These are phyloP conservation scores for Cossypha dichroa DNA, from an alignment of 2,797 vertebrate species.

Conservation along the genomic window DNA sequence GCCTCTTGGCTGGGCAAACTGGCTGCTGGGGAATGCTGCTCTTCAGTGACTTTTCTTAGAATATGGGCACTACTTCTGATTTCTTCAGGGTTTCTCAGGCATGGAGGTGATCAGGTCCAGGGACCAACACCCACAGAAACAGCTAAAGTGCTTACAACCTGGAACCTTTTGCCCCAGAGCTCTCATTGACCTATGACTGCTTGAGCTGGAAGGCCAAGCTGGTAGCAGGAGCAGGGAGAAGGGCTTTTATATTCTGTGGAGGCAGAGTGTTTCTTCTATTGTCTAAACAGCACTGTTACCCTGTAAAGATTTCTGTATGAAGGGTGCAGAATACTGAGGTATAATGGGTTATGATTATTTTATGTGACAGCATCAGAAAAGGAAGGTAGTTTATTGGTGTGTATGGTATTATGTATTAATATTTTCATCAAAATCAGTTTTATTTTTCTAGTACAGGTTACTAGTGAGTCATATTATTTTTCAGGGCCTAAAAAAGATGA, in stretches of 20 bases:
- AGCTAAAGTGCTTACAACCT: not conserved
- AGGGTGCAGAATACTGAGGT: not conserved
- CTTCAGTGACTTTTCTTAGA: not conserved
- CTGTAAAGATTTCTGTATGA: not conserved
- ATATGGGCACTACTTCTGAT: not conserved
- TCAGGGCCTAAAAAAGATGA: not conserved
- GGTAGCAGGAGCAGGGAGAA: not conserved
- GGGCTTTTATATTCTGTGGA: not conserved
- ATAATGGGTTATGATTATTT: not conserved
- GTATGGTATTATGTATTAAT: not conserved
- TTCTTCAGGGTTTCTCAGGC: not conserved
- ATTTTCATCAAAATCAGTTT: not conserved
- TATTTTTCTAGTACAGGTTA: not conserved
- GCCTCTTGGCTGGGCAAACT: not conserved
- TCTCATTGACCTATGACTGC: not conserved
- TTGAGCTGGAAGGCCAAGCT: not conserved
- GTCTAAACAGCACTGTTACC: not conserved
- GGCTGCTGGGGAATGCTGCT: not conserved
- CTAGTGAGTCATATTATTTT: not conserved
- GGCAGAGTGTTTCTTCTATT: not conserved
- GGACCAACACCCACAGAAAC: rapidly evolving
- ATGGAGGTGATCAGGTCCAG: not conserved
- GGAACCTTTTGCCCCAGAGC: not conserved
- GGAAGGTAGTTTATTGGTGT: not conserved
- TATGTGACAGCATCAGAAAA: not conserved